Percentiles rank a stretch among this genome's conserved stretches.
phyloP scores from a whole-genome alignment of 2,888 invertebrate genomes.

The Pardosa pseudoannulata region DNA sequence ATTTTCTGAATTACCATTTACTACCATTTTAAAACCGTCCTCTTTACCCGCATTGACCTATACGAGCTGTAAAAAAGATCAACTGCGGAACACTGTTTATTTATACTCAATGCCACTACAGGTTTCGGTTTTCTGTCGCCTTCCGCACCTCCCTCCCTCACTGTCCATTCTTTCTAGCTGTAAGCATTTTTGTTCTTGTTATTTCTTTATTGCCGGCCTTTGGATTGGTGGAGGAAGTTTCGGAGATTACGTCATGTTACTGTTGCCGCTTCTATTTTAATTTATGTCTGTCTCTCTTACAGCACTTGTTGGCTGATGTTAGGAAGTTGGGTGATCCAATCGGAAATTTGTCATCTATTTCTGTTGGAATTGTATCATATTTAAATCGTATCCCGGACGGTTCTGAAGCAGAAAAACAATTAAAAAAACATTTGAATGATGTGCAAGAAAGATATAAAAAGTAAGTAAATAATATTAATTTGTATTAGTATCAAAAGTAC shows the following conservation, averaged over 20 bases:
- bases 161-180: not conserved
- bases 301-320: slow-evolving; percentile 58
- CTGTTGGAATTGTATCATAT: slow-evolving; percentile 60
- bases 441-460: slow-evolving; percentile 62
- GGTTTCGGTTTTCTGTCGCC: too few relatives aligned
- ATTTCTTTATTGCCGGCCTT: not conserved
- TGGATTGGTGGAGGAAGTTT: not conserved
- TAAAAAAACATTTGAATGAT: slow-evolving; percentile 61
- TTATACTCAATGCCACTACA: too few relatives aligned
- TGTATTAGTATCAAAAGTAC: too few relatives aligned
- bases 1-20: too few relatives aligned
- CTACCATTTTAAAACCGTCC: too few relatives aligned
- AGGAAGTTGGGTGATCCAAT: slow-evolving; percentile 35
- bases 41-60: too few relatives aligned
- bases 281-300: not conserved
- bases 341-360: slow-evolving; percentile 47
- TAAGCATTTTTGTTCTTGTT: not conserved
- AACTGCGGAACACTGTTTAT: too few relatives aligned
- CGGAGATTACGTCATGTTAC: not conserved
- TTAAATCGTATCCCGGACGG: slow-evolving; percentile 52
- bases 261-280: not conserved
- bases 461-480: too few relatives aligned
- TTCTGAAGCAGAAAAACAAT: slow-evolving; percentile 40
- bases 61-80: too few relatives aligned
- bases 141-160: not conserved